These are phyloP conservation scores for Brachionus plicatilis DNA, from an alignment of 1,140 invertebrate genomes.

Conservation along the genomic window DNA sequence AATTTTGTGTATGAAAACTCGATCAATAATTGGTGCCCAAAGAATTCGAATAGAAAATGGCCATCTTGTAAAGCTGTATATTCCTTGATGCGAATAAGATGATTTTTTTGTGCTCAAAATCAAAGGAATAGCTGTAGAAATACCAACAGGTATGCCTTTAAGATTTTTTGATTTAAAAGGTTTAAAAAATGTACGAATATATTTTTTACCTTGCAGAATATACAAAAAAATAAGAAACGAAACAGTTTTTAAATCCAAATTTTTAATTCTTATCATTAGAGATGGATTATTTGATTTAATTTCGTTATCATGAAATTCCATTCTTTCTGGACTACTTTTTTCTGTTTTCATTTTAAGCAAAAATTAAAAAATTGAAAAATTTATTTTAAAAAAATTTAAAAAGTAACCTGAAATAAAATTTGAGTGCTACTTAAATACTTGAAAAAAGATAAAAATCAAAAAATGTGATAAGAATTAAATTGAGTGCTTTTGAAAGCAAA, in stretches of 20 bases:
- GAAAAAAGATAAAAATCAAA: no score
- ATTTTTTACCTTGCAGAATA: not conserved
- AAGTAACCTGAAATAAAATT: no score
- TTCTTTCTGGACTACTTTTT: not conserved
- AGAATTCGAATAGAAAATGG: conserved; percentile 90
- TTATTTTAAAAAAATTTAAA: no score
- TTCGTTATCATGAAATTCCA: not conserved
- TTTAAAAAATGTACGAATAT: not conserved
- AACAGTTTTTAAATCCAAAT: not conserved
- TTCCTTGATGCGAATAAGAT: conserved; percentile 65
- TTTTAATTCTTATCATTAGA: not conserved
- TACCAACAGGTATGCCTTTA: conserved; percentile 76
- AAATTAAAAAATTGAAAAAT: no score
- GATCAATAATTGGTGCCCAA: conserved; percentile 96
- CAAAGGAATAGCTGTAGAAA: conserved; percentile 87
- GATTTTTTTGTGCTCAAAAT: conserved; percentile 60
- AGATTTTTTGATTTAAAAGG: not conserved
- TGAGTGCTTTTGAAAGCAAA: no score
- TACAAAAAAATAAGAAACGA: not conserved
- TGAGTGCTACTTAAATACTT: no score
- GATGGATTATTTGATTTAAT: not conserved
- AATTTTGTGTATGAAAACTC: conserved; percentile 72
- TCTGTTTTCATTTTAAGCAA: no score
- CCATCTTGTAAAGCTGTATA: conserved; percentile 96
- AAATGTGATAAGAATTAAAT: no score